Evolutionary conservation across 2,113 vertebrate genomes (phyloP).

Genomic region (Sceloporus undulatus): DNA sequence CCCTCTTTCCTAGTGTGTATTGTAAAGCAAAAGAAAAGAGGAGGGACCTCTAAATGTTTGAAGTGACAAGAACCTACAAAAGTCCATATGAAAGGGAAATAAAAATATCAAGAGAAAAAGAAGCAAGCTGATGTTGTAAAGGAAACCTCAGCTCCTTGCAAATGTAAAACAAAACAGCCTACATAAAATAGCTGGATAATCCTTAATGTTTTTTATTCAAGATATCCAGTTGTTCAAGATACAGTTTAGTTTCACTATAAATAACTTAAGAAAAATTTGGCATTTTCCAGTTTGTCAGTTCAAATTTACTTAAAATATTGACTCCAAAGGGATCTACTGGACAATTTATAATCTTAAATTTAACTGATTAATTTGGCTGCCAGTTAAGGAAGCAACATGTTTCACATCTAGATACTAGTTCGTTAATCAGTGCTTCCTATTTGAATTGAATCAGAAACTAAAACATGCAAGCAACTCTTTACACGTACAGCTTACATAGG

Average conservation of each 20-base stretch:
- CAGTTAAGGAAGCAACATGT: conserved; percentile 55
- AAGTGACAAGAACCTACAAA: conserved; percentile 78
- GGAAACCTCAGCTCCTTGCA: conserved; percentile 62
- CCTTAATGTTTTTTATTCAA: neutral
- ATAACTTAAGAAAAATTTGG: neutral
- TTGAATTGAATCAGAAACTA: conserved; percentile 64
- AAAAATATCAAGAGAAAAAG: conserved; percentile 77
- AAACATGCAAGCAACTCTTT: conserved; percentile 53
- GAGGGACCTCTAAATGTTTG: conserved; percentile 73
- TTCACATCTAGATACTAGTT: conserved; percentile 31
- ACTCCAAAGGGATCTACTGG: neutral
- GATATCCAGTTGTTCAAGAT: conserved; percentile 35
- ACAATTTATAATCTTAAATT: conserved; percentile 22
- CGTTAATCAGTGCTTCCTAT: conserved; percentile 50
- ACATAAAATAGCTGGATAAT: neutral
- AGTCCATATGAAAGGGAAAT: conserved; percentile 74
- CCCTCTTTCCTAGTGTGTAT: conserved; percentile 68
- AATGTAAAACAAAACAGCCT: conserved; percentile 39
- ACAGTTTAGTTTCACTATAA: conserved; percentile 16
- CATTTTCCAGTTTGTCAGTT: neutral
- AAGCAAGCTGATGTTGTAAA: conserved; percentile 61
- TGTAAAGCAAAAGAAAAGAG: conserved; percentile 77
- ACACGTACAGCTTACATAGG: conserved; percentile 53
- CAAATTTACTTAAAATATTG: neutral
- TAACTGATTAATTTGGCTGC: conserved; percentile 35